Conservation (phyloP, 2,113 vertebrate species). For the Menura novaehollandiae region DNA sequence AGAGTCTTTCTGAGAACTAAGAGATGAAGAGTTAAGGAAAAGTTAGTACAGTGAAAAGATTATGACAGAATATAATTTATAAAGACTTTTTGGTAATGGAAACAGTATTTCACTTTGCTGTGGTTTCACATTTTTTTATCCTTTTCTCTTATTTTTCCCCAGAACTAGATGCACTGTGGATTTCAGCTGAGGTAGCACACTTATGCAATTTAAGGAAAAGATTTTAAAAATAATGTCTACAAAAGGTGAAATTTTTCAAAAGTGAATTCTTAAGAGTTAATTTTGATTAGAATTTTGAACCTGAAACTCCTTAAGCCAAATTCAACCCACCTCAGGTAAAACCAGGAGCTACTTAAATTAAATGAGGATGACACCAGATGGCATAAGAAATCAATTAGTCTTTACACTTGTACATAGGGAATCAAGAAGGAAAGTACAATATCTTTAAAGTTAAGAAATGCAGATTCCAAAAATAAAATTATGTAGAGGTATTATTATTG, state of each 20-base stretch:
- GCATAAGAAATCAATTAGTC: not conserved
- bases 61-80: not conserved
- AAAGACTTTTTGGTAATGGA: not conserved
- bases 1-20: not conserved
- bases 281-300: not conserved
- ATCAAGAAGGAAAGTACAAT: not conserved
- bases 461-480: not conserved
- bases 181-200: not conserved
- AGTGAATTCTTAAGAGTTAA: not conserved
- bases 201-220: not conserved
- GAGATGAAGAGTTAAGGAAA: not conserved
- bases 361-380: not conserved
- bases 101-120: not conserved
- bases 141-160: not conserved
- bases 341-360: not conserved
- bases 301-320: not conserved
- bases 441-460: not conserved
- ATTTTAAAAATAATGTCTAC: not conserved
- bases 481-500: not conserved
- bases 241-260: not conserved
- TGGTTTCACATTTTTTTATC: not conserved
- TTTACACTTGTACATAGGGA: not conserved
- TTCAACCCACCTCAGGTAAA: not conserved
- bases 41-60: not conserved
- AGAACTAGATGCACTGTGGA: not conserved